A percentile compares a stretch with the other conserved stretches of the same genome.
Evolutionary conservation across 2,113 vertebrate species (phyloP).

Genomic region (Pygoscelis antarcticus): DNA sequence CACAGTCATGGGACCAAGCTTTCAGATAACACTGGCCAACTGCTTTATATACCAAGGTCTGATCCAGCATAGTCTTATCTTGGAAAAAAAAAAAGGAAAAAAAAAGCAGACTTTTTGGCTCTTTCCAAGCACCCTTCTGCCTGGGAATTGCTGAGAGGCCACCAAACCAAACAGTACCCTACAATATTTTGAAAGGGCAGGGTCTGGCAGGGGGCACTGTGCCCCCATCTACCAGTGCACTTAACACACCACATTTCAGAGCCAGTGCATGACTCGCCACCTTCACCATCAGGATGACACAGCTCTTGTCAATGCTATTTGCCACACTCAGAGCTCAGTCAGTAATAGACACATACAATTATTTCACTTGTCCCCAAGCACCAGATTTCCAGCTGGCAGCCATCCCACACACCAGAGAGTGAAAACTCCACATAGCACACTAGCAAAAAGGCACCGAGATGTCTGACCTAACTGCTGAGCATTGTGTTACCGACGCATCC

Average conservation of each 20-base stretch:
- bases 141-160: background rate
- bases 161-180: background rate
- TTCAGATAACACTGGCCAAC: background rate
- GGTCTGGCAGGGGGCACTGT: background rate
- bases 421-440: background rate
- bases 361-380: background rate
- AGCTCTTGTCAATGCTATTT: constrained; percentile 20
- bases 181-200: background rate
- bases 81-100: background rate
- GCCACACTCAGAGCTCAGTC: background rate
- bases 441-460: background rate
- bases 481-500: background rate
- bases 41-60: background rate
- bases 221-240: background rate
- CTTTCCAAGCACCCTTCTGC: background rate
- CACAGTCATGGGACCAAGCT: background rate
- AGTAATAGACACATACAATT: background rate
- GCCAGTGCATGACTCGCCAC: background rate
- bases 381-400: background rate
- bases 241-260: background rate
- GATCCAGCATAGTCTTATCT: background rate
- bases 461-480: background rate
- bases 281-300: background rate
- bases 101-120: background rate
- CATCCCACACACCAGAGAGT: background rate